These are phyloP conservation scores for Grapholita molesta DNA, from an alignment of 1,140 invertebrate species.

Conservation along the genomic window DNA sequence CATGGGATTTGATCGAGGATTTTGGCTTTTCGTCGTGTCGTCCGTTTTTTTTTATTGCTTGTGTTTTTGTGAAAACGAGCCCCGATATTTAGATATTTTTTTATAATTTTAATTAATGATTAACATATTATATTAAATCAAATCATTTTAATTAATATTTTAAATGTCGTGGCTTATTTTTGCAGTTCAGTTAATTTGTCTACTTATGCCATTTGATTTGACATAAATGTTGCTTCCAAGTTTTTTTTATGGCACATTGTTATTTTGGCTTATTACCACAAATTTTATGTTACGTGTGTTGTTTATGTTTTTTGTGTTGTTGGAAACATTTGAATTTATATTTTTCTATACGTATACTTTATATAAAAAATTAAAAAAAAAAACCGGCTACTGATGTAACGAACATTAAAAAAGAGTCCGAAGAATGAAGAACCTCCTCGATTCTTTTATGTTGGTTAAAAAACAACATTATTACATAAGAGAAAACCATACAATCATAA, in stretches of 20 bases:
- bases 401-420: no score
- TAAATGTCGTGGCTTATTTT: background rate
- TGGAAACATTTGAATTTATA: background rate
- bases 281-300: conserved; percentile 49
- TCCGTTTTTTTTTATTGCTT: conserved; percentile 61
- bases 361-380: background rate
- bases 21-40: conserved; percentile 65
- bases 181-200: background rate
- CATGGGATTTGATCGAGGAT: conserved; percentile 83
- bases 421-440: no score
- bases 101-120: background rate
- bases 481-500: no score
- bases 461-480: no score
- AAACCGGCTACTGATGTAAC: background rate
- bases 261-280: conserved; percentile 39
- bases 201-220: background rate
- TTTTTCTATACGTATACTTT: no score
- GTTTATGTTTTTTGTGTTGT: background rate
- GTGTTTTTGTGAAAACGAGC: conserved; percentile 25
- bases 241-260: conserved; percentile 32
- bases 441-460: no score
- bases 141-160: no score
- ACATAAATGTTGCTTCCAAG: conserved; percentile 27
- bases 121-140: no score
- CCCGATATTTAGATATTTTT: background rate